Evolutionary conservation across 2,113 vertebrate species (phyloP).

Genomic region (Connochaetes taurinus): DNA sequence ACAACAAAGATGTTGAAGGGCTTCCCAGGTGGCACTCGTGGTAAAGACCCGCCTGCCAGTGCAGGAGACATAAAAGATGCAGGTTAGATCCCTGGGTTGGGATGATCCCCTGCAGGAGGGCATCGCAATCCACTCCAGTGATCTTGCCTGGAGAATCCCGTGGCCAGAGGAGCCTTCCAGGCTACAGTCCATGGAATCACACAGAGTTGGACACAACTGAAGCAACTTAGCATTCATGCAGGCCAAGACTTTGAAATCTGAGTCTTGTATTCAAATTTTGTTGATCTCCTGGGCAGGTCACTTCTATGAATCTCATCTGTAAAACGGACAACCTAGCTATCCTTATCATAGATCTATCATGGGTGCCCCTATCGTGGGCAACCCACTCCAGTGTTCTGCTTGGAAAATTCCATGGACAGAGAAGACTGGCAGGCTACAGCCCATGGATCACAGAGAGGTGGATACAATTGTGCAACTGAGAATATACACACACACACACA

Average conservation of each 20-base stretch:
- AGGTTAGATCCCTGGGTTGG: not conserved
- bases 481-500: not conserved
- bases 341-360: not conserved
- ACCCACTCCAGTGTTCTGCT: not conserved
- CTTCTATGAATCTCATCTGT: not conserved
- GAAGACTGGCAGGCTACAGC: not conserved
- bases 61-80: not conserved
- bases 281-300: not conserved
- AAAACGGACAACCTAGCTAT: not conserved
- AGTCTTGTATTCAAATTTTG: not conserved
- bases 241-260: not conserved
- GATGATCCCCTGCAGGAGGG: not conserved
- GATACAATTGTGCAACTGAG: not conserved
- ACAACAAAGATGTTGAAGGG: not conserved
- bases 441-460: not conserved
- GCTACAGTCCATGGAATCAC: not conserved
- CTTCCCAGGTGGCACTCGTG: fast-evolving
- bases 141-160: not conserved
- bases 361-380: not conserved
- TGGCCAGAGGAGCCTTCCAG: not conserved
- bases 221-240: not conserved
- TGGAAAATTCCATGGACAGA: not conserved
- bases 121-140: not conserved
- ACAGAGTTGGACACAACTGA: not conserved
- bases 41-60: not conserved